phyloP scores from a whole-genome alignment of 1,140 invertebrate species.

The Nephila pilipes region DNA sequence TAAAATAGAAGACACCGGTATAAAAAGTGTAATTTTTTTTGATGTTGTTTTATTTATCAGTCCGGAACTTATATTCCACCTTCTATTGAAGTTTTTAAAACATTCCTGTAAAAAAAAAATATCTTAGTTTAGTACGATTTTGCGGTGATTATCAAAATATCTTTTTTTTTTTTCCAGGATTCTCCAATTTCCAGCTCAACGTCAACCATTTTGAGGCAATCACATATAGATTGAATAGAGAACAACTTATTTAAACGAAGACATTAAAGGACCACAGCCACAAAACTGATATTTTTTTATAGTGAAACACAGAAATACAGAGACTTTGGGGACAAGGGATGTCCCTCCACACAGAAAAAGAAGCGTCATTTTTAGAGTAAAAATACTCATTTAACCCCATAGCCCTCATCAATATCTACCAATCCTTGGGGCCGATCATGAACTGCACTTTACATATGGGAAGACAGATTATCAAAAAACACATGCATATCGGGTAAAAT shows the following conservation, averaged over 20 bases:
- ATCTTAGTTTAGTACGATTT: background rate
- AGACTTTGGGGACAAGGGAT: background rate
- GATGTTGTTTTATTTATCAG: background rate
- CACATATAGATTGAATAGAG: conserved; percentile 49
- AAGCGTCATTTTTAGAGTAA: background rate
- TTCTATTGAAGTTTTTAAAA: background rate
- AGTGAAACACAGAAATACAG: background rate
- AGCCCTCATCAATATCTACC: background rate
- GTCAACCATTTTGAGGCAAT: conserved; percentile 67
- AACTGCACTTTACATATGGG: background rate
- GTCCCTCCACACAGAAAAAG: background rate
- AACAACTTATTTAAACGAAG: background rate
- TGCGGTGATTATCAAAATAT: too few species aligned
- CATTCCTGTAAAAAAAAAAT: background rate
- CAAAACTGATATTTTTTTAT: background rate
- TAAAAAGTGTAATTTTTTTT: background rate
- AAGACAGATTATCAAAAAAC: background rate
- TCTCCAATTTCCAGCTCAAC: conserved; percentile 66
- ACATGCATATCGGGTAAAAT: background rate
- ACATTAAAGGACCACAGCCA: background rate
- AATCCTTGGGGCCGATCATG: background rate
- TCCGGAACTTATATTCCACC: too few species aligned
- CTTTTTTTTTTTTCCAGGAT: conserved; percentile 52
- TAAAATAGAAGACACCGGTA: background rate
- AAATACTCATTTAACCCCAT: background rate